These are phyloP conservation scores for Aleiodes alternator DNA, from an alignment of 2,888 invertebrate species.

Conservation along the genomic window DNA sequence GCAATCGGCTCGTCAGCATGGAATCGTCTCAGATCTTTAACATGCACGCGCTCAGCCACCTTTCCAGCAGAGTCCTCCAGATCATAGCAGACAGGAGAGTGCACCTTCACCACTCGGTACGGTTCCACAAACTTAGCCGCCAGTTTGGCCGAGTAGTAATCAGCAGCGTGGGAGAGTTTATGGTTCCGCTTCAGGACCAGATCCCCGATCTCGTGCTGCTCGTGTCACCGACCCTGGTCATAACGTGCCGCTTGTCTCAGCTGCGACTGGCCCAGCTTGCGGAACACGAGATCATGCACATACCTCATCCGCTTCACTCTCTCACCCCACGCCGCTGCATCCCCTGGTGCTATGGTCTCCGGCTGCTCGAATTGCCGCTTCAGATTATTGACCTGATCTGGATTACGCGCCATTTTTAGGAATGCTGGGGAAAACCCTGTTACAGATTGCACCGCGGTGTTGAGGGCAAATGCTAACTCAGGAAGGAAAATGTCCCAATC, in stretches of 20 bases:
- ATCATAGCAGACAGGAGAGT: slow-evolving; percentile 33
- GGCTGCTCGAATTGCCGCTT: too few species aligned
- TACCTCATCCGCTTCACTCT: too few species aligned
- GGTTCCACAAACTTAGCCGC: slow-evolving; percentile 21
- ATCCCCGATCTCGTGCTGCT: neutral
- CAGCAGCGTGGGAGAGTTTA: slow-evolving; percentile 8
- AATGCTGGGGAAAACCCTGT: too few species aligned
- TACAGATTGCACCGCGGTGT: too few species aligned
- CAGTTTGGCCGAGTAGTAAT: slow-evolving; percentile 22
- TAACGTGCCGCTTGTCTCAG: neutral
- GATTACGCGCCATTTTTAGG: too few species aligned
- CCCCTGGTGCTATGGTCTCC: too few species aligned
- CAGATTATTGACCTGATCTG: too few species aligned
- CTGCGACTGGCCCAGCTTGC: too few species aligned
- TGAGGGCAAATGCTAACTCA: too few species aligned
- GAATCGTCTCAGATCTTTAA: neutral
- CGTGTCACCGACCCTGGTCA: neutral
- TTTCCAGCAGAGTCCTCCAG: neutral
- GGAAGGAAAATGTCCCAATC: too few species aligned
- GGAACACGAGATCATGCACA: too few species aligned
- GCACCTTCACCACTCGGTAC: neutral
- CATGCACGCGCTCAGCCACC: neutral
- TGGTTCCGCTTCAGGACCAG: slow-evolving; percentile 17
- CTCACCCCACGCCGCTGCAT: too few species aligned
- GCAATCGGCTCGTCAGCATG: neutral